These are phyloP conservation scores for Anolis apletophallus DNA, from an alignment of 2,797 vertebrate species.

Conservation along the genomic window DNA sequence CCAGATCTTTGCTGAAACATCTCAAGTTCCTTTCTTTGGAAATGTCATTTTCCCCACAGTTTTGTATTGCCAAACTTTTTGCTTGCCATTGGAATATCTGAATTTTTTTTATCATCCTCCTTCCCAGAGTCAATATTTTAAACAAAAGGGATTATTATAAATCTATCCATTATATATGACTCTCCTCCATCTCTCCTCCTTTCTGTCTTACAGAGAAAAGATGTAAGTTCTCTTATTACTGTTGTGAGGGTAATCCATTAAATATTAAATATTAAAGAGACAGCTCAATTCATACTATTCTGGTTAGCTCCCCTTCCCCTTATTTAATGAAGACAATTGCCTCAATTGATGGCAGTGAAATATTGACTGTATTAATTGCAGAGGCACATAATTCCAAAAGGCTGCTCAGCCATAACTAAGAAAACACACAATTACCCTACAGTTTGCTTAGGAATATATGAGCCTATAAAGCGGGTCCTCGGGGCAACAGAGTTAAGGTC, in stretches of 20 bases:
- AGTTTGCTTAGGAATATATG: neutral
- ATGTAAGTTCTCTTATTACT: constrained; percentile 1
- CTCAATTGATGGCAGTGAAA: constrained; percentile 15
- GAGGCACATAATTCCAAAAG: constrained; percentile 1
- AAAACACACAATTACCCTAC: neutral
- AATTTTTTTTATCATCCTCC: neutral
- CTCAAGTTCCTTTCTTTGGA: neutral
- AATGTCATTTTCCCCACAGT: neutral
- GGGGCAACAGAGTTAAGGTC: neutral
- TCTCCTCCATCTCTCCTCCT: neutral
- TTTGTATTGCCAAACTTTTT: neutral
- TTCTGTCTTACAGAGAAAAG: neutral
- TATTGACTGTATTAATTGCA: constrained; percentile 32
- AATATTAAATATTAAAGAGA: constrained; percentile 37
- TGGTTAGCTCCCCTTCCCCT: neutral
- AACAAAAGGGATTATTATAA: neutral
- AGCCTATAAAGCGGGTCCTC: neutral
- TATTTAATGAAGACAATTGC: constrained; percentile 33
- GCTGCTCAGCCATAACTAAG: neutral
- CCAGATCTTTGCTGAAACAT: too few species aligned
- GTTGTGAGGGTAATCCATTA: neutral
- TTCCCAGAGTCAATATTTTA: constrained; percentile 1
- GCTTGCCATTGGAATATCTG: neutral
- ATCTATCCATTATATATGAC: neutral
- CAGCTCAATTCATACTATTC: constrained; percentile 5